Conservation (phyloP, 2,797 vertebrate genomes). For the Eleutherodactylus coqui region DNA sequence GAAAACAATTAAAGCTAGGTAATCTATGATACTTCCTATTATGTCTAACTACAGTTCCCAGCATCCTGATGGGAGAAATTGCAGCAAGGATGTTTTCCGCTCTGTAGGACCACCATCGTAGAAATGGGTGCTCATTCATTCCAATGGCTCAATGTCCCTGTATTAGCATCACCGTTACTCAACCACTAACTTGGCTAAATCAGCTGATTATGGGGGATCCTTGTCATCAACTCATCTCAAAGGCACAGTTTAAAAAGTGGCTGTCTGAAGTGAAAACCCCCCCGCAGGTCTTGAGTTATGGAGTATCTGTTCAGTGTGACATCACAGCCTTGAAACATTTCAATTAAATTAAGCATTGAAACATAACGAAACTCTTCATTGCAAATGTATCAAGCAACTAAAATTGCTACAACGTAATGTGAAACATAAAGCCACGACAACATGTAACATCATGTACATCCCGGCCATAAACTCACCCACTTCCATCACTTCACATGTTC, state of each 20-base stretch:
- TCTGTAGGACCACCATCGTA: neutral
- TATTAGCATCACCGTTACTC: too few relatives aligned
- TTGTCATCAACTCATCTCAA: neutral
- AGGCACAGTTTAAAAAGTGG: neutral
- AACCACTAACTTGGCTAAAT: neutral
- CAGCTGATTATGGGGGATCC: neutral
- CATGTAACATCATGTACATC: neutral
- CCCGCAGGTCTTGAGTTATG: neutral
- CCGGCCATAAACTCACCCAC: constrained; percentile 81
- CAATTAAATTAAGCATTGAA: neutral
- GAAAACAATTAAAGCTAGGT: too few relatives aligned
- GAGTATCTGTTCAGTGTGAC: neutral
- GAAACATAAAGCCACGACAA: neutral
- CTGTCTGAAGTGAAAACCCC: neutral
- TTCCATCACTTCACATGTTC: constrained; percentile 78
- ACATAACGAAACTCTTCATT: neutral
- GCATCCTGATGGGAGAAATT: too few relatives aligned
- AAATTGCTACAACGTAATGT: neutral
- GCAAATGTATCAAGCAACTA: neutral
- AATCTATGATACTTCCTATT: neutral
- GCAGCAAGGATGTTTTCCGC: neutral
- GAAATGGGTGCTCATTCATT: neutral
- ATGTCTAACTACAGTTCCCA: neutral
- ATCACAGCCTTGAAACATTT: neutral
- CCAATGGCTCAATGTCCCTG: neutral